Percentiles rank a stretch among this genome's conserved stretches.
These are phyloP conservation scores for Scelioninae gen. 2 DNA, from an alignment of 2,888 invertebrate genomes.

Conservation along the genomic window DNA sequence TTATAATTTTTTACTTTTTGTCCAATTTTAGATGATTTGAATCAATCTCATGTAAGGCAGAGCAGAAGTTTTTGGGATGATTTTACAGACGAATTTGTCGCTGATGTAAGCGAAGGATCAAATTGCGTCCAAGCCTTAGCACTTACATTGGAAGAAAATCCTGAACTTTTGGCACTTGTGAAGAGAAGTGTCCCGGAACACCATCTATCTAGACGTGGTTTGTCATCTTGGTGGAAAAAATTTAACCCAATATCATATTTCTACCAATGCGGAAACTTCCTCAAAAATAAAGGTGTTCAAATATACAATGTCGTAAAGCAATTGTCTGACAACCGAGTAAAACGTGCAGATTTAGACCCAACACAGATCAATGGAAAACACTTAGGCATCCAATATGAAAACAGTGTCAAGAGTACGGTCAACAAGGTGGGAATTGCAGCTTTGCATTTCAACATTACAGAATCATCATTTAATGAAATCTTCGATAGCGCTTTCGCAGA, in stretches of 20 bases:
- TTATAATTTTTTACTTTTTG: too few species aligned
- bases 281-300: slow-evolving; percentile 22
- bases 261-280: slow-evolving; percentile 20
- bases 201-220: too few species aligned
- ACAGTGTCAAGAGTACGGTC: slow-evolving; percentile 8
- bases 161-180: too few species aligned
- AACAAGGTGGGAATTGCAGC: background rate
- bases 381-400: slow-evolving; percentile 1
- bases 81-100: too few species aligned
- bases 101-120: too few species aligned
- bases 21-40: too few species aligned
- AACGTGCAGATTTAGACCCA: background rate
- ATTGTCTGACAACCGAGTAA: background rate
- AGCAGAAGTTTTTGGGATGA: too few species aligned
- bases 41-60: too few species aligned
- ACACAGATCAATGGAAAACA: background rate
- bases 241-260: slow-evolving; percentile 26
- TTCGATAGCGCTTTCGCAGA: slow-evolving; percentile 1
- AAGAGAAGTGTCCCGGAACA: too few species aligned
- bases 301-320: slow-evolving; percentile 7
- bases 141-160: too few species aligned
- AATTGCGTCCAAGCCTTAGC: too few species aligned
- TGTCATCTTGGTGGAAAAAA: slow-evolving; percentile 2
- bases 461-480: background rate
- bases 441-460: slow-evolving; percentile 11